Percentiles rank a stretch among this genome's conserved stretches.
These are phyloP conservation scores for Prunella fulvescens DNA, from an alignment of 2,113 vertebrate species.

Conservation along the genomic window DNA sequence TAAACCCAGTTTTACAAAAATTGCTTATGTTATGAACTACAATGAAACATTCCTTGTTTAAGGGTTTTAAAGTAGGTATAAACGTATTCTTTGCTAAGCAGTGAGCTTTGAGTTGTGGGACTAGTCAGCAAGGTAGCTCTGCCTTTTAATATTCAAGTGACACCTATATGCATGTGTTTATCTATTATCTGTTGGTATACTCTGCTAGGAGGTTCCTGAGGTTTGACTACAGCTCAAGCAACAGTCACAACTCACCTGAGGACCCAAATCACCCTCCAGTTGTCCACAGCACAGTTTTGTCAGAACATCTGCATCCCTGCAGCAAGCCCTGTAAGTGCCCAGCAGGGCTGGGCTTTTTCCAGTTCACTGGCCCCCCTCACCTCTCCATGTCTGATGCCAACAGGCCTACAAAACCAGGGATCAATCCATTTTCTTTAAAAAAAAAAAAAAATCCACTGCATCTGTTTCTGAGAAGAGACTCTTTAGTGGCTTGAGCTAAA, in stretches of 20 bases:
- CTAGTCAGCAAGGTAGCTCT: neutral
- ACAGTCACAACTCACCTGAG: neutral
- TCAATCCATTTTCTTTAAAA: neutral
- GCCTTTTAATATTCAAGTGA: neutral
- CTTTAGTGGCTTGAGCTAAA: neutral
- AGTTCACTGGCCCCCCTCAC: neutral
- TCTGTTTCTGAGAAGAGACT: neutral
- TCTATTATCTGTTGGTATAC: neutral
- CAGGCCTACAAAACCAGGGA: neutral
- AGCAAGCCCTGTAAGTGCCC: rapidly evolving
- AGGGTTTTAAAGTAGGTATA: neutral
- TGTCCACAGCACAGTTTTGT: neutral
- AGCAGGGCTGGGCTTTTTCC: neutral
- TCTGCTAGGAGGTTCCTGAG: neutral
- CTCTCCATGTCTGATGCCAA: neutral
- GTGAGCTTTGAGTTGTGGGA: neutral
- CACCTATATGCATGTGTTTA: neutral
- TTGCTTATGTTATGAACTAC: neutral
- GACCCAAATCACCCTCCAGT: neutral
- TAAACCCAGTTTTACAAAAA: neutral
- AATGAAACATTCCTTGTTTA: neutral
- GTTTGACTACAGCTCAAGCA: neutral
- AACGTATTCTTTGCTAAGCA: neutral
- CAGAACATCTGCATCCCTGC: neutral
- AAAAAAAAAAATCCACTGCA: neutral